These are phyloP conservation scores for Eupsilia transversa DNA, from an alignment of 2,888 invertebrate species.

Conservation along the genomic window DNA sequence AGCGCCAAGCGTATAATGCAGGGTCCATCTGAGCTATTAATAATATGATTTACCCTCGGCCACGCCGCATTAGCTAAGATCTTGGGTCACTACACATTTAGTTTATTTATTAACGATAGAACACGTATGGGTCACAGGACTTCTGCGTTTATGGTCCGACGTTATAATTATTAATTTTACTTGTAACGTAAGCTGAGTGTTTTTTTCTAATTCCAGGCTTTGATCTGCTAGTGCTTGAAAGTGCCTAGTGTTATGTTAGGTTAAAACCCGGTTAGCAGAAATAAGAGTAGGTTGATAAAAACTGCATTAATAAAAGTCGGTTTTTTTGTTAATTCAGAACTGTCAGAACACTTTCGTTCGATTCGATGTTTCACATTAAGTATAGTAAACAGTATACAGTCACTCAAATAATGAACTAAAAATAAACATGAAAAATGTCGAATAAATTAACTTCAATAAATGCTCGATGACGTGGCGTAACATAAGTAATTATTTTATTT, in stretches of 20 bases:
- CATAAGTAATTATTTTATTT: background rate
- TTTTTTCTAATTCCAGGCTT: constrained; percentile 15
- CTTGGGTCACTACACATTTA: constrained; percentile 75
- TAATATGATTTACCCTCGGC: constrained; percentile 65
- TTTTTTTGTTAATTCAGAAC: background rate
- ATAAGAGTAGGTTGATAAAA: background rate
- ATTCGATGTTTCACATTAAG: background rate
- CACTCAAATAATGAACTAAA: background rate
- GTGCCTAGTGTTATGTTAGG: background rate
- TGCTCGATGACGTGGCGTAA: background rate
- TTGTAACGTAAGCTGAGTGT: constrained; percentile 39
- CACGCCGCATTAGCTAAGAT: constrained; percentile 69
- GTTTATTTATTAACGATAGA: constrained; percentile 69
- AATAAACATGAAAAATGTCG: background rate
- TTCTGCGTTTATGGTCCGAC: constrained; percentile 25
- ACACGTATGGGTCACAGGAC: constrained; percentile 63
- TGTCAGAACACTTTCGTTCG: background rate
- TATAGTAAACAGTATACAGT: background rate
- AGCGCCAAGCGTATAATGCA: constrained; percentile 44
- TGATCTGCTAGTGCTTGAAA: background rate
- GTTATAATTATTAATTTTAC: constrained; percentile 40
- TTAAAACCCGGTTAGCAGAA: background rate
- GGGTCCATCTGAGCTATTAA: constrained; percentile 67
- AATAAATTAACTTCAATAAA: background rate
- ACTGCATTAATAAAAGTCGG: background rate